Base-by-base conservation (phyloP, 2,797 vertebrate species). In the Molossus molossus region DNA sequence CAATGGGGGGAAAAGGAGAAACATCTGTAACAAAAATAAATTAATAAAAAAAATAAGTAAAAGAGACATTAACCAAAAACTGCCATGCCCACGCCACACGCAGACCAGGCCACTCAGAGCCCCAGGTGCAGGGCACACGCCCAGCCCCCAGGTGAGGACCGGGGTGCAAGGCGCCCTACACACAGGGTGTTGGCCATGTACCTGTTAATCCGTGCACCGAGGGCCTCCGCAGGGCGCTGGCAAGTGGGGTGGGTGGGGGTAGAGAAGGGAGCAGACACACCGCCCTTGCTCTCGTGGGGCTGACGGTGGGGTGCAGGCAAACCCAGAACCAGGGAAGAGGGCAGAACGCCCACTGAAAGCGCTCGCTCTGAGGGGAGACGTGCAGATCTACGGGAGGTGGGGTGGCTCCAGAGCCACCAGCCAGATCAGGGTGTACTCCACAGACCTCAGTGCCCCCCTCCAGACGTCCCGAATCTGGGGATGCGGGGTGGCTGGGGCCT, bases 271-370 rank as follows among this genome's bases (percentile, higher is more conserved):
- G 18, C 33, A 60, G 83, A 23, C 40, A 13, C 53, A 62, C 25
- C 17, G 37, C 80, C 65, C 2, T 3, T 65, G 88, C 29, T 81
- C 90, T 77, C 81, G 45, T 55, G 64, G 58, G 73, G 37, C 87
- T 72, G 55, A 2, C 25, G 5, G 2, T 73, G 6, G 2, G 1
- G 57, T 15, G 9, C 85, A 72, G 57, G 64, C 50, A 37, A 82
- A 14, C 6, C 14, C 29, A 45, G 64, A n/a, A 15, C 50, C 45
- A 25, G 3, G 53, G 27, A 0, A 0, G 50, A 13, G 8, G 10
- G 13, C 15, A 50, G 7, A 79, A 9, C 18, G 1, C n/a, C 11
- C 4, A 9, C 27, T 1, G 23, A 69, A 4, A 67, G 4, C 14
- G 5, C 9, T 0, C 11, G 50, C 64, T 27, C 57, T 29, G 33